Evolutionary conservation across 2,113 vertebrate genomes (phyloP).

Genomic region (Bujurquina vittata): DNA sequence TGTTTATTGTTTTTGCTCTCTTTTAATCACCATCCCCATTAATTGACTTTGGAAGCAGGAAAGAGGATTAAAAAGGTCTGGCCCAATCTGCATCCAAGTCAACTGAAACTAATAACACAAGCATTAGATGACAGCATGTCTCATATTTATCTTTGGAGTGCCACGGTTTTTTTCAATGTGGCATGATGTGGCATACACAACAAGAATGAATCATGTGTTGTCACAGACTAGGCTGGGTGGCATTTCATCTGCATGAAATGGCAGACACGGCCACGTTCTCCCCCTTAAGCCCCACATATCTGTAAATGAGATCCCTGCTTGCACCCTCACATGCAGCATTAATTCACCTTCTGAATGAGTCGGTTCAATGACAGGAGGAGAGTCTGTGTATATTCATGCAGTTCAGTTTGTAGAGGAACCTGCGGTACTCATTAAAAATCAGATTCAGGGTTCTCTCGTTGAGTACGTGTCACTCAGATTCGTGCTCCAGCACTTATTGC

Average conservation of each 20-base stretch:
- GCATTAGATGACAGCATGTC: neutral
- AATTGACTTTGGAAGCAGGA: slow-evolving; percentile 5
- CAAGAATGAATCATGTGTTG: slow-evolving; percentile 45
- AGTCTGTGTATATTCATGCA: slow-evolving; percentile 19
- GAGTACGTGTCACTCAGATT: neutral
- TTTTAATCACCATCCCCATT: slow-evolving; percentile 16
- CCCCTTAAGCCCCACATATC: slow-evolving; percentile 19
- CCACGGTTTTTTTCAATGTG: neutral
- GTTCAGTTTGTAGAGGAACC: slow-evolving; percentile 35
- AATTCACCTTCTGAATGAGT: slow-evolving; percentile 32
- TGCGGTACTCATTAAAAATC: slow-evolving; percentile 44
- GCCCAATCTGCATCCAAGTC: neutral
- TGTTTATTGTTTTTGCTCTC: neutral
- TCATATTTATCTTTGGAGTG: neutral
- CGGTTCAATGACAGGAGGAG: slow-evolving; percentile 28
- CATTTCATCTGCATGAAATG: slow-evolving; percentile 46
- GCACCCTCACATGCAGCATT: neutral
- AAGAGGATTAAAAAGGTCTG: slow-evolving; percentile 2
- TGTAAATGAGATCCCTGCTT: slow-evolving; percentile 34
- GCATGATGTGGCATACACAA: slow-evolving; percentile 24
- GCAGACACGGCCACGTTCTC: slow-evolving; percentile 1
- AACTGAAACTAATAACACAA: slow-evolving; percentile 20
- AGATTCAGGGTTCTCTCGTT: slow-evolving; percentile 1
- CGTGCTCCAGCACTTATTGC: neutral
- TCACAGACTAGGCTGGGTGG: neutral